Base-by-base conservation (phyloP, 2,888 invertebrate species). In the Meandrusa payeni region DNA sequence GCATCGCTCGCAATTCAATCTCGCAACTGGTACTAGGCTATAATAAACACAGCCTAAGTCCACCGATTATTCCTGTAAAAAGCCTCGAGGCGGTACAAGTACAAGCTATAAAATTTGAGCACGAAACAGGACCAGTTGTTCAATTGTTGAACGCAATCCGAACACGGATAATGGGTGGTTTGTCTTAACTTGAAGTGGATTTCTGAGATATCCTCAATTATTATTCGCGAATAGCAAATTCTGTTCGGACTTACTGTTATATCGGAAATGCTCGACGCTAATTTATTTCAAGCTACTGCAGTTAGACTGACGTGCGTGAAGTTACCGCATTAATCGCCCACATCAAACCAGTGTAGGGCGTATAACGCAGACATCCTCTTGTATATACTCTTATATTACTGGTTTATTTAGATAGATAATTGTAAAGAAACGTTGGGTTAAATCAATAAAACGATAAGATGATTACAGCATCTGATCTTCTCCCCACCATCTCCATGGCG, bases 261-360 rank as follows among this genome's bases (percentile, higher is more conserved):
- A 36, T 15, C 17, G n/a, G 10, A 10, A 26, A 10, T 4, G 27
- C 6, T 12, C n/a, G 19, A 13, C 15, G 34, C 11, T 34, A 41
- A 34, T 34, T 41, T 27, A 28, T 34, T 41, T 27, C 27, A 5
- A 15, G 33, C 41, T 41, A 33, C 41, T 33, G 33, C 2, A 13
- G 15, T 20, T 15, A 22, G 22, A 23, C 15, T 31, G 39, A 31
- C 39, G 23, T 3, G 12, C 27, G 27, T 27, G 27, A 13, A 13
- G 27, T 27, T 27, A 27, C n/a, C 13, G n/a, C 13, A n/a, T 27
- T 9, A 26, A n/a, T 2, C 4, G 26, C 12, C 12, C 11, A 6
- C 10, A 23, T n/a, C n/a, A n/a, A n/a, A n/a, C n/a, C n/a, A n/a
- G n/a, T n/a, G n/a, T n/a, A n/a, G n/a, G n/a, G n/a, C n/a, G n/a